Base-by-base conservation (phyloP, 1,140 invertebrate genomes). In the Hylaeus anthracinus region DNA sequence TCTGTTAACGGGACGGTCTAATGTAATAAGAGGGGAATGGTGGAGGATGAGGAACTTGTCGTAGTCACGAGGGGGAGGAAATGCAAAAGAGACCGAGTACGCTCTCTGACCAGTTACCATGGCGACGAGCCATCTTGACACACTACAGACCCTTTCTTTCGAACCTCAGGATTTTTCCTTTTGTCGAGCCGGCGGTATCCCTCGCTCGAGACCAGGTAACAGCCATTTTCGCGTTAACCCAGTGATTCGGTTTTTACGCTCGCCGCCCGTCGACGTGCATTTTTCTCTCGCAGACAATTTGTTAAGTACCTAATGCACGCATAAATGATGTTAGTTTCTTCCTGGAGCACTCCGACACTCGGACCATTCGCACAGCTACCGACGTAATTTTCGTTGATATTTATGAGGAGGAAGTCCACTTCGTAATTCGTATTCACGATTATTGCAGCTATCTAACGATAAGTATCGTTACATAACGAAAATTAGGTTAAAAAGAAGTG, bases 121-220 rank as follows among this genome's bases (percentile, higher is more conserved):
- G 89, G 90, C 71, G 80, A 91, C 88, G 76, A 86, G 88, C 89
- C 90, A 91, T 91, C 90, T 91, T 91, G 89, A 90, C 89, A 90
- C 88, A 90, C 81, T 90, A 82, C 81, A 37, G 58, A 65, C 70
- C 82, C 75, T 83, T 80, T 81, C 77, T 72, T 73, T 79, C 79
- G 37, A 67, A 72, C 55, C 83, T 75, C 60, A 37, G 64, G 45
- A 75, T 67, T 69, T 26, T 66, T 66, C 77, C 63, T 73, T 73
- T 79, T 79, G 61, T 79, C 43, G 43, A 58, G 39, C 48, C 70
- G n/a, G 9, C 26, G 45, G 51, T 45, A 51, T n/a, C n/a, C 41
- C 48, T 53, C 77, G 53, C 61, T 78, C 48, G 48, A 55, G 61
- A 65, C 61, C 53, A 79, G 70, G 61, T 72, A 79, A 79, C 77